Evolutionary conservation across 2,797 vertebrate species (phyloP), one percentile per base, ranked within the genome.

Genomic region (Mallotus villosus): DNA sequence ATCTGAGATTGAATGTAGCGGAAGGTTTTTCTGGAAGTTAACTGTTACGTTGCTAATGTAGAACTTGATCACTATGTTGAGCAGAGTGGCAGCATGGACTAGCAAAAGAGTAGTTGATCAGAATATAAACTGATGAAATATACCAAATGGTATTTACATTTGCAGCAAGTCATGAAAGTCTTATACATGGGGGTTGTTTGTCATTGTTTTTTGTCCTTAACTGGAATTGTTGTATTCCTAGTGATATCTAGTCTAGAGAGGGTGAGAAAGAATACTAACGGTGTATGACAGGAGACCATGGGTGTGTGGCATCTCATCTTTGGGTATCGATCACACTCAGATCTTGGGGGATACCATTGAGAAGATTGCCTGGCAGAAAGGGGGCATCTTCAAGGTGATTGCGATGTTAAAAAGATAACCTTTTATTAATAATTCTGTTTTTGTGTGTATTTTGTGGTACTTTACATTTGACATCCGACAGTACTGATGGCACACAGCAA

Each of bases 341-440:
- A 95, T 98, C 75, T 88, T 99, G 4, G 97, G 97, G 63, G 96
- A 98, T 90, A 97, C 95, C 0, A 87, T 98, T 25, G 95, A 98
- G 78, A 96, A 98, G 87, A 99, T 99, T 0, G 95, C 97, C 0
- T 99, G 97, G 97, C 97, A 99, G 80, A 99, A 99, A 84, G 97
- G 94, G 3, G 97, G 97, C 62, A 99, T 99, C 86, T 99, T 99
- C 84, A 99, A 99, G 96, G 97, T 98, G 83, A 76, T 51, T 1
- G 19, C 32, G 32, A 21, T 19, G 63, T 41, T 24, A 21, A 21
- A 21, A 8, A 24, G 27, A 29, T 29, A 29, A 29, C 5, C 8
- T 34, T 1, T 1, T 34, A 22, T 53, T 12, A 17, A n/a, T 64
- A 25, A 66, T 29, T 73, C 2, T 51, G n/a, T 60, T 14, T 74